Conservation (phyloP, 2,113 vertebrate species). For the Silurus meridionalis region DNA sequence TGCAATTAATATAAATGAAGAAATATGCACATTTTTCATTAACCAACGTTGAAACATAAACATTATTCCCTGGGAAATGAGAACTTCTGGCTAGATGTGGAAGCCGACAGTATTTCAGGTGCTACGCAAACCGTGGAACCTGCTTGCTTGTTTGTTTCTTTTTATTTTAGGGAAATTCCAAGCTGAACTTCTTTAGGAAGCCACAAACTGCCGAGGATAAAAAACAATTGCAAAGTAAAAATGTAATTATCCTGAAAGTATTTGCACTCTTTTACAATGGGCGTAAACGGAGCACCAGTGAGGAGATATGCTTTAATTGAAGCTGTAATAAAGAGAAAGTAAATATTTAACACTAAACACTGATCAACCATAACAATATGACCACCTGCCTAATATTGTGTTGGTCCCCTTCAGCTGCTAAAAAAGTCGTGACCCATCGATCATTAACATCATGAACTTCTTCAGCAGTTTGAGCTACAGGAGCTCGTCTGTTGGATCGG, state of each 20-base stretch:
- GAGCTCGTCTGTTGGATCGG: too few relatives aligned
- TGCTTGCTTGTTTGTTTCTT: not conserved
- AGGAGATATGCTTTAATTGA: not conserved
- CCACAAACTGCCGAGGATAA: not conserved
- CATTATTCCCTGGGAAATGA: not conserved
- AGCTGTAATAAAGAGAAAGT: not conserved
- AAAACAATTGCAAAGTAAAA: not conserved
- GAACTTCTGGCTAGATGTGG: not conserved
- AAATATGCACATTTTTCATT: too few relatives aligned
- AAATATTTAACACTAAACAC: not conserved
- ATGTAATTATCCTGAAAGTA: not conserved
- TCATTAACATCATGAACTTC: too few relatives aligned
- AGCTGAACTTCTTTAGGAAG: not conserved
- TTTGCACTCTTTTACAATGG: not conserved
- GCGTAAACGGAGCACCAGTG: not conserved
- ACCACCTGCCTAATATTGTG: too few relatives aligned
- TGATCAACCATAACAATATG: too few relatives aligned
- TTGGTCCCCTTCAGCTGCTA: too few relatives aligned
- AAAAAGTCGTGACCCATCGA: too few relatives aligned
- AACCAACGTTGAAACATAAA: not conserved
- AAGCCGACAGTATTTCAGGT: not conserved
- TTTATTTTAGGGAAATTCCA: not conserved
- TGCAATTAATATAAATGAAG: not conserved
- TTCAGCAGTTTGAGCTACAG: too few relatives aligned
- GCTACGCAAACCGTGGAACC: not conserved